These are phyloP conservation scores for Drosophila willistoni DNA, from an alignment of 1,140 invertebrate genomes.

Conservation along the genomic window DNA sequence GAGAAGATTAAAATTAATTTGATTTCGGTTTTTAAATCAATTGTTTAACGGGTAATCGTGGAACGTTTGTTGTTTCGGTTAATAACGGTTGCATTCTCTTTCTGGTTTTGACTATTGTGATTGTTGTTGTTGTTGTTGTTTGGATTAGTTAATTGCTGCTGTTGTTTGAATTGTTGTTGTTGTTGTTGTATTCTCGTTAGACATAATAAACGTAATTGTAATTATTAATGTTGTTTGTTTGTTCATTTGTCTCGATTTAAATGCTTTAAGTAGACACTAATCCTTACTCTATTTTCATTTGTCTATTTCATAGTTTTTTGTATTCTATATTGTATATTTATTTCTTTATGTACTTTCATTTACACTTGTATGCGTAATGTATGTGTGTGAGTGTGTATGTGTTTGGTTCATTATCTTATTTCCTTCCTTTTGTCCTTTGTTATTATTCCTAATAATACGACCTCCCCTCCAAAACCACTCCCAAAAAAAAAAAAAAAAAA, in stretches of 20 bases:
- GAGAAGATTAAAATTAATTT: too few relatives aligned
- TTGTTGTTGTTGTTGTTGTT: slow-evolving; percentile 20
- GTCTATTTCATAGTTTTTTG: too few relatives aligned
- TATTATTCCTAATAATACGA: slow-evolving; percentile 26
- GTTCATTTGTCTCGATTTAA: slow-evolving; percentile 15
- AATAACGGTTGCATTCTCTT: slow-evolving; percentile 1
- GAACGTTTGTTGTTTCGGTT: neutral
- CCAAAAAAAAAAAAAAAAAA: too few relatives aligned
- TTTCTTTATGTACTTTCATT: neutral
- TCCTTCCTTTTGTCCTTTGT: slow-evolving; percentile 21
- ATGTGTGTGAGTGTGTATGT: neutral
- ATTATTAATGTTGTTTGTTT: slow-evolving; percentile 38
- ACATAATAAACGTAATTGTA: slow-evolving; percentile 47
- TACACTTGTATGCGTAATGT: neutral
- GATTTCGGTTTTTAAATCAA: too few relatives aligned
- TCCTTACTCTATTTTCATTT: neutral
- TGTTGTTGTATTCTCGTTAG: slow-evolving; percentile 31
- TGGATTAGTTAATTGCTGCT: neutral
- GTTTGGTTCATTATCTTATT: slow-evolving; percentile 11
- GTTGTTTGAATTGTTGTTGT: slow-evolving; percentile 42
- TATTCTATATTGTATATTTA: neutral
- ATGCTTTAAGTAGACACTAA: neutral
- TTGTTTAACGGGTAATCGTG: too few relatives aligned
- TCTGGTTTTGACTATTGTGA: slow-evolving; percentile 20
- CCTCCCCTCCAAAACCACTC: neutral